These are phyloP conservation scores for Acestrorhynchus altus DNA, from an alignment of 2,797 vertebrate species.

Conservation along the genomic window DNA sequence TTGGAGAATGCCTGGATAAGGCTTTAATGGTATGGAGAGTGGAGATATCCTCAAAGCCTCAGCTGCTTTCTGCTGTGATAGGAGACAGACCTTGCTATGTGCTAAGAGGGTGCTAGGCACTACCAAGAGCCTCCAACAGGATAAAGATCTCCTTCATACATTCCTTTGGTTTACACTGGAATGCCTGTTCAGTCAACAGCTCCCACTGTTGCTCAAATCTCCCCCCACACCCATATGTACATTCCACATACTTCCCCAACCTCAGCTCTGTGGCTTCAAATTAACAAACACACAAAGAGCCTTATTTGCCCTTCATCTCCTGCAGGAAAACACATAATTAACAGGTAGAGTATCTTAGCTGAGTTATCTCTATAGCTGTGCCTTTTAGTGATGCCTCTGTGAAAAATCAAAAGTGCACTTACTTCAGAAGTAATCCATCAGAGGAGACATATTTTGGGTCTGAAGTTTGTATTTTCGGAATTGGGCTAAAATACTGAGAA, in stretches of 20 bases:
- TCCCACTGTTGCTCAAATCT: slow-evolving; percentile 25
- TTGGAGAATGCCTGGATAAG: slow-evolving; percentile 15
- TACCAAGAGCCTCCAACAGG: slow-evolving; percentile 3
- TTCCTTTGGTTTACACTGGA: slow-evolving; percentile 30
- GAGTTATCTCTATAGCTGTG: background rate
- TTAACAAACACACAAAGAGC: slow-evolving; percentile 39
- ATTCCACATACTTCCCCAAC: slow-evolving; percentile 35
- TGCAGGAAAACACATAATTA: background rate
- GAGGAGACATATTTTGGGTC: background rate
- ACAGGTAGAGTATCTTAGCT: background rate
- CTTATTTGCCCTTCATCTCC: background rate
- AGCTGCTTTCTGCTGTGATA: background rate
- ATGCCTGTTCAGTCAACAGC: slow-evolving; percentile 39
- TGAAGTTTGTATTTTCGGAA: background rate
- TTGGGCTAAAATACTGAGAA: no score
- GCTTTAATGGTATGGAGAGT: background rate
- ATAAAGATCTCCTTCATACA: slow-evolving; percentile 47
- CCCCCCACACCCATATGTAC: slow-evolving; percentile 11
- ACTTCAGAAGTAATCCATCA: background rate
- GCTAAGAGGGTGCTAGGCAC: background rate
- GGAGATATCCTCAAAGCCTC: slow-evolving; percentile 3
- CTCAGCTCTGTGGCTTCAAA: slow-evolving; percentile 16
- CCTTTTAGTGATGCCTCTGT: background rate
- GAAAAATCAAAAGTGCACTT: background rate
- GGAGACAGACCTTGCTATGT: background rate